Percentiles rank a stretch among this genome's conserved stretches.
Conservation (phyloP, 2,797 vertebrate species). For the Novumbra hubbsi region DNA sequence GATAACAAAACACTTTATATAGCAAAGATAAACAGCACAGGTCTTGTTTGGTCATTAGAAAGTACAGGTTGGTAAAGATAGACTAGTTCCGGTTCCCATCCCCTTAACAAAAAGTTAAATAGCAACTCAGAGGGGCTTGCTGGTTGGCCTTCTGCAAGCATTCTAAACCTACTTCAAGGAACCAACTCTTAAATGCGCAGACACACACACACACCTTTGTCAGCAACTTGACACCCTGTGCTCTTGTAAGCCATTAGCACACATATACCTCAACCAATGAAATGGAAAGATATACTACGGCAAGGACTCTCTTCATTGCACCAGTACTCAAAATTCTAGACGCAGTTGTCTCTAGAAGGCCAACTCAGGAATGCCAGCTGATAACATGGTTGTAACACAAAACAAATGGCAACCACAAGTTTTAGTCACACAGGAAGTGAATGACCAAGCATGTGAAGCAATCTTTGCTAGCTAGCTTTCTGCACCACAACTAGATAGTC, state of each 20-base stretch:
- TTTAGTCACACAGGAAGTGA: background rate
- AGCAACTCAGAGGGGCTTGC: background rate
- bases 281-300: background rate
- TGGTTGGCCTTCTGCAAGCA: background rate
- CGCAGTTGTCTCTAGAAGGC: background rate
- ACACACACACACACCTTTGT: background rate
- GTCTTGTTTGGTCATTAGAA: background rate
- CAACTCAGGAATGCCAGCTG: background rate
- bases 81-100: background rate
- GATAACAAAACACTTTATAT: background rate
- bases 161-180: background rate
- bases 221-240: background rate
- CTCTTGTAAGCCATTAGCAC: background rate
- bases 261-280: conserved; percentile 4
- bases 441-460: conserved; percentile 4
- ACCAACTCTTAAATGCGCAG: background rate
- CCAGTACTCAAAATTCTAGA: background rate
- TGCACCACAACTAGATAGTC: conserved; percentile 12
- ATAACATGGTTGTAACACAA: background rate
- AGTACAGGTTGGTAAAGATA: background rate
- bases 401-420: background rate
- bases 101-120: background rate
- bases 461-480: conserved; percentile 24
- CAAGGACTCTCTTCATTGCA: background rate
- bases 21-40: background rate